Percentiles rank a stretch among this genome's conserved stretches.
phyloP scores from a whole-genome alignment of 2,888 invertebrate genomes.

The Agriotes lineatus region DNA sequence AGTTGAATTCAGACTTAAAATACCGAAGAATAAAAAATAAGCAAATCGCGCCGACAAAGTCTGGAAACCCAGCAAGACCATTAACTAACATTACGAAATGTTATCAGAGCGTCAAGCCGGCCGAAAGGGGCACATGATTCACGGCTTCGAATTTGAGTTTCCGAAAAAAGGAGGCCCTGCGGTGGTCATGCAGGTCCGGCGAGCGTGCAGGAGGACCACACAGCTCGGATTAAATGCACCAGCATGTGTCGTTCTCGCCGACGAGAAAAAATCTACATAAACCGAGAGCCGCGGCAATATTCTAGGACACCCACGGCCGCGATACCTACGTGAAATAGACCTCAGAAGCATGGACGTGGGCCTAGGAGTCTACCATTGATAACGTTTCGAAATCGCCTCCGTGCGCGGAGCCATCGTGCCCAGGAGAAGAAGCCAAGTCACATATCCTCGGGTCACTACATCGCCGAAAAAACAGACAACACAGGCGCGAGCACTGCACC shows the following conservation, averaged over 20 bases:
- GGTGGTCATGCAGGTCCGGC: not conserved
- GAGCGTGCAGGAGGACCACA: constrained; percentile 25
- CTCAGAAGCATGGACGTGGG: constrained; percentile 62
- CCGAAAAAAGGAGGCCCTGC: too few species aligned
- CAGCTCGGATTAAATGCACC: constrained; percentile 23
- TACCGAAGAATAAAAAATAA: too few species aligned
- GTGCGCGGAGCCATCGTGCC: constrained; percentile 56
- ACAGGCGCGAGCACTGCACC: too few species aligned
- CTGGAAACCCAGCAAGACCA: too few species aligned
- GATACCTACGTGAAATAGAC: constrained; percentile 62
- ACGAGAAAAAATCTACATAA: constrained; percentile 28
- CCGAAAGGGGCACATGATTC: too few species aligned
- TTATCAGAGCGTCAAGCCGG: too few species aligned
- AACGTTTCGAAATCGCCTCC: constrained; percentile 57
- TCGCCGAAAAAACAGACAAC: constrained; percentile 2
- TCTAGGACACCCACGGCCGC: constrained; percentile 56
- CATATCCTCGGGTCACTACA: constrained; percentile 38
- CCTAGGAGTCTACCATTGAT: constrained; percentile 59
- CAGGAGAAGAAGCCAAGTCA: constrained; percentile 24
- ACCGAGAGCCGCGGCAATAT: constrained; percentile 31
- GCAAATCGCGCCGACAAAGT: too few species aligned
- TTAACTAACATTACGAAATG: too few species aligned
- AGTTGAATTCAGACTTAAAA: too few species aligned
- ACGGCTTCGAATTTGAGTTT: too few species aligned
- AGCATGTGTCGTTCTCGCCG: constrained; percentile 27